These are phyloP conservation scores for Cyclophora albipunctata DNA, from an alignment of 2,888 invertebrate genomes.

Conservation along the genomic window DNA sequence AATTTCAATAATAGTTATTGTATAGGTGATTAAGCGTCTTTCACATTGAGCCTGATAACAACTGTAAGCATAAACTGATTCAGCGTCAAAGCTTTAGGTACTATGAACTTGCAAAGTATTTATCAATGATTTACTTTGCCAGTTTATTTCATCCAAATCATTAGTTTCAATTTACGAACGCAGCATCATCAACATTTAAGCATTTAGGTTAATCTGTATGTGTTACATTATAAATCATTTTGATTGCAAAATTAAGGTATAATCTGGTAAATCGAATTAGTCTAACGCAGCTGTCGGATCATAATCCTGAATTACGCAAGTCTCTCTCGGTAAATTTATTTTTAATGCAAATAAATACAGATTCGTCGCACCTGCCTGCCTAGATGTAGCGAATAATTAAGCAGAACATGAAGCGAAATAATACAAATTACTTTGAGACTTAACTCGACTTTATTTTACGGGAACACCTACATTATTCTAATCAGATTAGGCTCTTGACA, in stretches of 20 bases:
- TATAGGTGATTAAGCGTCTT: no score
- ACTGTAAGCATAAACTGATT: no score
- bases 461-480: slow-evolving; percentile 43
- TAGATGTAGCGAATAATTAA: slow-evolving; percentile 65
- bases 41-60: no score
- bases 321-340: slow-evolving; percentile 62
- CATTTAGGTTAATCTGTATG: no score
- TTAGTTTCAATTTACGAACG: no score
- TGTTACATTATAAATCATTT: slow-evolving; percentile 37
- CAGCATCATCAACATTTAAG: no score
- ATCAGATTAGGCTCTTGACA: slow-evolving; percentile 43
- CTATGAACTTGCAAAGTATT: no score
- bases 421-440: slow-evolving; percentile 65
- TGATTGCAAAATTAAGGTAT: slow-evolving; percentile 55
- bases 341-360: slow-evolving; percentile 73
- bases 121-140: no score
- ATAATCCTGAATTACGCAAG: slow-evolving; percentile 64
- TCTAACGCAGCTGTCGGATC: slow-evolving; percentile 61
- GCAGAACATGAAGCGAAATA: slow-evolving; percentile 64
- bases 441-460: slow-evolving; percentile 56
- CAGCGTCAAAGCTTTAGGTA: no score
- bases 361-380: slow-evolving; percentile 67
- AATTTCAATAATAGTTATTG: no score
- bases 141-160: no score
- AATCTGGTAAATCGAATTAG: slow-evolving; percentile 60